Conservation (phyloP, 2,888 invertebrate species). For the Beris chalybata region DNA sequence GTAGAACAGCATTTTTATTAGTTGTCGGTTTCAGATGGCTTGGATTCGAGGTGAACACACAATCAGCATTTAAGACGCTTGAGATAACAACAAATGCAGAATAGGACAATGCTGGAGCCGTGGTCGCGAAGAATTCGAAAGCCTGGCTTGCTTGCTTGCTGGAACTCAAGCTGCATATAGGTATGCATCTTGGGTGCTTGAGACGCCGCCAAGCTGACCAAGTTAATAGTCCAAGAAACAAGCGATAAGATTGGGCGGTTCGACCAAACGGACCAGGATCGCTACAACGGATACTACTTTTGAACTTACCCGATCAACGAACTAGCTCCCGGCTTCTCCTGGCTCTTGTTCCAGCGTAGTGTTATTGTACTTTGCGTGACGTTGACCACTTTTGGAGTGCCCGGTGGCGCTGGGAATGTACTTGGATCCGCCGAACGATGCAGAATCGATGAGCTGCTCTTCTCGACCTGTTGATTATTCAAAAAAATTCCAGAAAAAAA, state of each 20-base stretch:
- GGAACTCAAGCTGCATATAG: no score
- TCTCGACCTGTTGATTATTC: constrained; percentile 51
- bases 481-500: background rate
- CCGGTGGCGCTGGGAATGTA: constrained; percentile 72
- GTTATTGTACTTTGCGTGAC: constrained; percentile 67
- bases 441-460: constrained; percentile 59
- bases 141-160: no score
- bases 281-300: background rate
- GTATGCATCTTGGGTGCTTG: no score
- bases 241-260: constrained; percentile 29
- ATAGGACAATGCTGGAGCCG: no score
- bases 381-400: constrained; percentile 68
- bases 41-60: no score
- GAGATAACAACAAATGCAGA: no score
- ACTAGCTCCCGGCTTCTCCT: constrained; percentile 58
- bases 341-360: constrained; percentile 65
- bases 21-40: no score
- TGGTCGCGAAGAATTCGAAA: no score
- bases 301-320: constrained; percentile 54
- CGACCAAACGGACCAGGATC: background rate
- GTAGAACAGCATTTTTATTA: no score
- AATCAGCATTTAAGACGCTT: no score
- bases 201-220: background rate
- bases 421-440: constrained; percentile 73
- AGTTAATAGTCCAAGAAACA: constrained; percentile 13